Conservation (phyloP, 2,113 vertebrate genomes). For the Lepisosteus osseus region DNA sequence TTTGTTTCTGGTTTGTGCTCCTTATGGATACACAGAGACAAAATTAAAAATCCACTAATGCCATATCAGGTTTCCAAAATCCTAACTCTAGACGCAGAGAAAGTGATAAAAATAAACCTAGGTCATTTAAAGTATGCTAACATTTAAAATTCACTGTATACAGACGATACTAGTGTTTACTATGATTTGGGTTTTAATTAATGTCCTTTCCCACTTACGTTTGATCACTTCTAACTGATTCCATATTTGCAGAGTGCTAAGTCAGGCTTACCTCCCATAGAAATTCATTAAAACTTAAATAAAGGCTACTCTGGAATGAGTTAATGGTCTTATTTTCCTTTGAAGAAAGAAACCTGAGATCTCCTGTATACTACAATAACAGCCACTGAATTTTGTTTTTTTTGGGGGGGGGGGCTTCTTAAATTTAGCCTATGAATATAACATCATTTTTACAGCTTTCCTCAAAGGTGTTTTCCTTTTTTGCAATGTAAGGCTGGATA, state of each 20-base stretch:
- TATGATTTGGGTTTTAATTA: neutral
- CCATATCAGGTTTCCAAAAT: too few species aligned
- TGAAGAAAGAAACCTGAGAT: slow-evolving; percentile 3
- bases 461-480: too few species aligned
- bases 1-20: too few species aligned
- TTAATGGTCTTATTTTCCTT: slow-evolving; percentile 7
- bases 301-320: slow-evolving; percentile 2
- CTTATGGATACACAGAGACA: too few species aligned
- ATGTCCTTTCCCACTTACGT: slow-evolving; percentile 5
- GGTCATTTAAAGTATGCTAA: neutral
- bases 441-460: neutral
- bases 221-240: neutral
- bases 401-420: neutral
- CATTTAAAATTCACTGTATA: neutral
- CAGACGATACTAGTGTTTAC: neutral
- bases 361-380: neutral
- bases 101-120: neutral
- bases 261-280: neutral
- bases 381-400: neutral
- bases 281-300: slow-evolving; percentile 14
- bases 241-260: slow-evolving; percentile 4
- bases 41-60: too few species aligned
- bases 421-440: neutral
- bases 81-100: too few species aligned
- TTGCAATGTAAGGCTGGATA: too few species aligned